phyloP scores from a whole-genome alignment of 2,888 invertebrate genomes.

The Endomychus coccineus region DNA sequence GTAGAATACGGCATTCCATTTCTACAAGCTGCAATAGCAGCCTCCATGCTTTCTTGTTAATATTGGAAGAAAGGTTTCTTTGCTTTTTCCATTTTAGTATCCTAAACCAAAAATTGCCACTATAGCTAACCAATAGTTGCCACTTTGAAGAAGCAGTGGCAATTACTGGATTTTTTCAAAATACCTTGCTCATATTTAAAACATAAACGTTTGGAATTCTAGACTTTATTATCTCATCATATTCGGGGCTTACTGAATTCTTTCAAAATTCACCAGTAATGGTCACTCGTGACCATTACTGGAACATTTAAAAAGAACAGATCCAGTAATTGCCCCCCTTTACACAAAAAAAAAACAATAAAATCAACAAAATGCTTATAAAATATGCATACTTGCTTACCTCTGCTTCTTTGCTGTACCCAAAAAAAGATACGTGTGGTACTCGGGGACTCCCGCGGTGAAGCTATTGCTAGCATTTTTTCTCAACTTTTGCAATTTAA shows the following conservation, averaged over 20 bases:
- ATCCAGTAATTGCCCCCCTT: background rate
- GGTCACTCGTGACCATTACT: background rate
- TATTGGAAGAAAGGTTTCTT: background rate
- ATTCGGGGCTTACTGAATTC: background rate
- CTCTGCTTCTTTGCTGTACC: too few relatives aligned
- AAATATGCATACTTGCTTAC: too few relatives aligned
- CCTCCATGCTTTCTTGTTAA: background rate
- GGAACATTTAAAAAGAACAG: background rate
- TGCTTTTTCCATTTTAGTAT: background rate
- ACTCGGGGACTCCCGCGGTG: too few relatives aligned
- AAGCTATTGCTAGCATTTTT: too few relatives aligned
- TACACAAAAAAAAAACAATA: too few relatives aligned
- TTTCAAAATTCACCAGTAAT: slow-evolving; percentile 1
- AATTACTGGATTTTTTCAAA: background rate
- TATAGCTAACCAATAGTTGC: background rate
- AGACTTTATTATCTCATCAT: background rate
- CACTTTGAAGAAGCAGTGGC: background rate
- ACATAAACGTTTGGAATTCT: background rate
- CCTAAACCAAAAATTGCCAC: background rate
- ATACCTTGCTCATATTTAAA: background rate
- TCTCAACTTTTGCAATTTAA: too few relatives aligned
- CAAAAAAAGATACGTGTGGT: too few relatives aligned
- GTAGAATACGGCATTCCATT: background rate
- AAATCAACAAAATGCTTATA: too few relatives aligned
- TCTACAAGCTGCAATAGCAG: background rate